These are phyloP conservation scores for Pinctada fucata DNA, from an alignment of 2,888 invertebrate species.

Conservation along the genomic window DNA sequence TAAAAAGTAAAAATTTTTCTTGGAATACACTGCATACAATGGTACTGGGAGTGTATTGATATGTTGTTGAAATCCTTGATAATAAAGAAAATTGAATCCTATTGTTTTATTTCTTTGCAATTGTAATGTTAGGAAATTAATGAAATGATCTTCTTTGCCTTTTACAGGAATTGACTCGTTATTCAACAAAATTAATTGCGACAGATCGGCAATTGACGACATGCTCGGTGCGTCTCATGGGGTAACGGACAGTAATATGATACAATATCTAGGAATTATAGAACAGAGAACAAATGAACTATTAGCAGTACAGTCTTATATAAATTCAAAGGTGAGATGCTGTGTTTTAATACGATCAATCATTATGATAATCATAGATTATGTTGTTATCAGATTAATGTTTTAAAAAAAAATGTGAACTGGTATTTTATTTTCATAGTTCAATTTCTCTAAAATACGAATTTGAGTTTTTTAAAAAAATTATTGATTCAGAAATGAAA, in stretches of 20 bases:
- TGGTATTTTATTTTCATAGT: background rate
- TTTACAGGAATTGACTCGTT: slow-evolving; percentile 78
- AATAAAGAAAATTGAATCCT: no score
- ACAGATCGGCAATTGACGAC: slow-evolving; percentile 79
- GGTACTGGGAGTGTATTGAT: no score
- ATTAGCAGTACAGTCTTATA: slow-evolving; percentile 77
- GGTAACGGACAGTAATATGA: slow-evolving; percentile 87
- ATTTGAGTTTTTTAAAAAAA: no score
- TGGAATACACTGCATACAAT: background rate
- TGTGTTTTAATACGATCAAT: background rate
- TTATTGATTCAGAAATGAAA: no score
- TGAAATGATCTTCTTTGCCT: background rate
- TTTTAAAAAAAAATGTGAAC: background rate
- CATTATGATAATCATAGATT: no score
- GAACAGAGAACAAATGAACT: slow-evolving; percentile 86
- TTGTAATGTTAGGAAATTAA: no score
- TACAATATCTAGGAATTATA: slow-evolving; percentile 88
- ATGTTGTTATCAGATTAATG: no score
- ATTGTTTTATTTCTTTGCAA: no score
- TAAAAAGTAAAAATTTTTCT: no score
- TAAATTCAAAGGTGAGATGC: slow-evolving; percentile 57
- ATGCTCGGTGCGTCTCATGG: slow-evolving; percentile 80
- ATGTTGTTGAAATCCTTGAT: no score
- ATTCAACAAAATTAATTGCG: slow-evolving; percentile 84
- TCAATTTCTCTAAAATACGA: slow-evolving; percentile 48